Conservation (phyloP, 2,113 vertebrate species). For the Xyliphius kryptos region DNA sequence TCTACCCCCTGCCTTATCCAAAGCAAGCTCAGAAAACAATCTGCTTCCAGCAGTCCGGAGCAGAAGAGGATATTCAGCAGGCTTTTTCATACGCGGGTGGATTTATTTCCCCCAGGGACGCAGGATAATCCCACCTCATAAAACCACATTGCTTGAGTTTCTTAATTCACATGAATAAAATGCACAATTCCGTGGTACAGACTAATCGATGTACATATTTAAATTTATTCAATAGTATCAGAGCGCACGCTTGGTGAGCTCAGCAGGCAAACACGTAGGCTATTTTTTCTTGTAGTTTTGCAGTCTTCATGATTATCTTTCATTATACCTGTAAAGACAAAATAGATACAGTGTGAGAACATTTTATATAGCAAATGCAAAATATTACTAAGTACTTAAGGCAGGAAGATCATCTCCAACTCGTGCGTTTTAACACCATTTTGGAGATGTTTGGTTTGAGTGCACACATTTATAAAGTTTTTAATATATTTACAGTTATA, state of each 20-base stretch:
- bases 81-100: slow-evolving; percentile 37
- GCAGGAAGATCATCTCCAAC: no score
- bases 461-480: no score
- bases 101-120: slow-evolving; percentile 54
- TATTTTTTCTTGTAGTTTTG: no score
- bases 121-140: slow-evolving; percentile 30
- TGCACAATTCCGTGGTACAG: slow-evolving; percentile 32
- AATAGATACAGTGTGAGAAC: no score
- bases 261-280: no score
- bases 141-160: slow-evolving; percentile 39
- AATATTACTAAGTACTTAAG: no score
- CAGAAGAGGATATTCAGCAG: slow-evolving; percentile 42
- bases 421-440: no score
- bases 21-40: slow-evolving; percentile 44
- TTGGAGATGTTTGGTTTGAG: no score
- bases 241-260: slow-evolving; percentile 26
- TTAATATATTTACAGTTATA: no score
- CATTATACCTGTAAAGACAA: no score
- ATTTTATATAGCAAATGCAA: no score
- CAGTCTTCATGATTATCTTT: no score
- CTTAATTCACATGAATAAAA: slow-evolving; percentile 56
- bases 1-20: slow-evolving; percentile 21
- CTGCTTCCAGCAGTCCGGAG: slow-evolving; percentile 41
- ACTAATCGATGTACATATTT: slow-evolving; percentile 57
- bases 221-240: slow-evolving; percentile 51